These are phyloP conservation scores for Setophaga coronata DNA, from an alignment of 2,113 vertebrate species.

Conservation along the genomic window DNA sequence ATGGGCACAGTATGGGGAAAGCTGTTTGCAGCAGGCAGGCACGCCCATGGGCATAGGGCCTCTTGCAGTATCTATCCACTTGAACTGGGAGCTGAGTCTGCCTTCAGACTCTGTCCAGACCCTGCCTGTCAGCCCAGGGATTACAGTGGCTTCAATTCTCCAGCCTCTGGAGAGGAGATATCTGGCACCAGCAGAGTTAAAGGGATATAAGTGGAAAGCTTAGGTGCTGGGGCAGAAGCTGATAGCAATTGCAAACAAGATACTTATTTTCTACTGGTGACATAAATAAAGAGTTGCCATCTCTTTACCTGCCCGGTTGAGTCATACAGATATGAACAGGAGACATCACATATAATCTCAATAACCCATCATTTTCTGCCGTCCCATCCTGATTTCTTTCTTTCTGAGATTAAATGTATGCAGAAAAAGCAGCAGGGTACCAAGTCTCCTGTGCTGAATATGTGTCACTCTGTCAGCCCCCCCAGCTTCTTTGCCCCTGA, in stretches of 20 bases:
- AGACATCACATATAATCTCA: background rate
- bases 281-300: background rate
- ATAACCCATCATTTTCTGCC: background rate
- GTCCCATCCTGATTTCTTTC: background rate
- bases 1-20: rapidly evolving
- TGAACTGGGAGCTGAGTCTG: background rate
- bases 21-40: background rate
- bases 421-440: background rate
- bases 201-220: background rate
- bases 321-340: background rate
- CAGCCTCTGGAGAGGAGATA: background rate
- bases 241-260: background rate
- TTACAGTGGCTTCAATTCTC: background rate
- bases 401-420: background rate
- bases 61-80: background rate
- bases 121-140: background rate
- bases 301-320: background rate
- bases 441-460: rapidly evolving
- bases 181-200: background rate
- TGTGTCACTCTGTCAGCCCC: background rate
- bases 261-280: background rate
- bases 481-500: background rate
- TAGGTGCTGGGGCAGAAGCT: background rate
- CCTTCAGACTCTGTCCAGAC: background rate
- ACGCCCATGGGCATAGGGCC: background rate